Evolutionary conservation across 2,797 vertebrate species (phyloP).

Genomic region (Synanceia verrucosa): DNA sequence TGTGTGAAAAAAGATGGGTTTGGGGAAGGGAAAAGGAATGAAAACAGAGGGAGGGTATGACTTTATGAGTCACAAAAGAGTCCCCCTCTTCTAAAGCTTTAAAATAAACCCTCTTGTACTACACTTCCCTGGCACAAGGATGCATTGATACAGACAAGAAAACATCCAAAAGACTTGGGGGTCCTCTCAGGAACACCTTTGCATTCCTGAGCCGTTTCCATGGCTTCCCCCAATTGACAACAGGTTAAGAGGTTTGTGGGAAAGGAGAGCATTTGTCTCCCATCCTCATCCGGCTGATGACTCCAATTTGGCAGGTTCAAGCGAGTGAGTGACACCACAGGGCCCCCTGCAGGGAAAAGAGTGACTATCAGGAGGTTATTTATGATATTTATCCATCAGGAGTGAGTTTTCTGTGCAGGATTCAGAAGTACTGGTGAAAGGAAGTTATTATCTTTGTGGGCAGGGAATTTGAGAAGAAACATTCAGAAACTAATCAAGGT

Average conservation of each 20-base stretch:
- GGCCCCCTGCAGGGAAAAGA: constrained; percentile 62
- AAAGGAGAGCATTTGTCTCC: constrained; percentile 76
- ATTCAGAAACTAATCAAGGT: neutral
- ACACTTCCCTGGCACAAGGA: constrained; percentile 45
- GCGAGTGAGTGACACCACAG: constrained; percentile 51
- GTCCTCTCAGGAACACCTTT: constrained; percentile 64
- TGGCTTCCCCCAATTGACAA: constrained; percentile 75
- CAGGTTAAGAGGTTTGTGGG: constrained; percentile 85
- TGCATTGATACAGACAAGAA: constrained; percentile 69
- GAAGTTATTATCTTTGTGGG: neutral
- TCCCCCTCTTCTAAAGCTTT: constrained; percentile 26
- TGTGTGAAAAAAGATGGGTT: neutral
- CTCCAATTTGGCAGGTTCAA: constrained; percentile 62
- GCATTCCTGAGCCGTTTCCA: constrained; percentile 80
- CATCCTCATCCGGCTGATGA: constrained; percentile 72
- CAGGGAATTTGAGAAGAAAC: neutral
- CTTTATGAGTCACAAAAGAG: constrained; percentile 37
- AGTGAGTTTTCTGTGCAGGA: neutral
- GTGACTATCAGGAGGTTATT: constrained; percentile 10
- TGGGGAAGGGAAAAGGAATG: neutral
- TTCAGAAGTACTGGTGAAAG: neutral
- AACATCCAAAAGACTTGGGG: constrained; percentile 58
- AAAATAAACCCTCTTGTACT: constrained; percentile 41
- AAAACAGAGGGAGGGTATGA: constrained; percentile 26
- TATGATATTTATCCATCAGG: no score